phyloP scores from a whole-genome alignment of 2,888 invertebrate genomes.

The Lasius platythorax region DNA sequence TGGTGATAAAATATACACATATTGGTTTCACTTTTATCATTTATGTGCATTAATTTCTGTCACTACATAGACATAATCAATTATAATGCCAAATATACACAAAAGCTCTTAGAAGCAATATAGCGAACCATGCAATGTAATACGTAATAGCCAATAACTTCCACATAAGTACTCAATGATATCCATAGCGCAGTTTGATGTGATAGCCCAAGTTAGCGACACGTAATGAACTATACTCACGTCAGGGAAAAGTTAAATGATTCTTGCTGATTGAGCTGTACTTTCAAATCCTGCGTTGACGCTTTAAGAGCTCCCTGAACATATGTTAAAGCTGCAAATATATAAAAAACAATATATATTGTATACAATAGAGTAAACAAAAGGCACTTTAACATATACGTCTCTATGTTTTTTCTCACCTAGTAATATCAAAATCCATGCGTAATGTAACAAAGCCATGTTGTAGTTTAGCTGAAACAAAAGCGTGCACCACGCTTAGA shows the following conservation, averaged over 20 bases:
- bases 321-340: constrained; percentile 66
- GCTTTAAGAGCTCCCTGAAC: constrained; percentile 86
- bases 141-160: constrained; percentile 40
- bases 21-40: background rate
- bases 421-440: constrained; percentile 66
- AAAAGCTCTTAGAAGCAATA: background rate
- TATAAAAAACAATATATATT: constrained; percentile 44
- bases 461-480: constrained; percentile 69
- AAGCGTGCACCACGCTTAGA: constrained; percentile 17
- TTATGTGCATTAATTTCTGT: background rate
- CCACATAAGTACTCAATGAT: background rate
- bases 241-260: constrained; percentile 87
- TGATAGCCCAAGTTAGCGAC: background rate
- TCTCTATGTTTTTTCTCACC: constrained; percentile 66
- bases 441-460: constrained; percentile 66
- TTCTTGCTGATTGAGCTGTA: constrained; percentile 87
- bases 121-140: background rate
- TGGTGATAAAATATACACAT: background rate
- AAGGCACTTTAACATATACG: background rate
- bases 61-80: background rate
- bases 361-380: background rate
- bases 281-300: constrained; percentile 88
- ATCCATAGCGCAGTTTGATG: background rate
- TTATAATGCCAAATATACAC: background rate
- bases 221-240: constrained; percentile 86